Evolutionary conservation across 2,797 vertebrate species (phyloP), one percentile per base, ranked within the genome.

Genomic region (Anguilla obscura): DNA sequence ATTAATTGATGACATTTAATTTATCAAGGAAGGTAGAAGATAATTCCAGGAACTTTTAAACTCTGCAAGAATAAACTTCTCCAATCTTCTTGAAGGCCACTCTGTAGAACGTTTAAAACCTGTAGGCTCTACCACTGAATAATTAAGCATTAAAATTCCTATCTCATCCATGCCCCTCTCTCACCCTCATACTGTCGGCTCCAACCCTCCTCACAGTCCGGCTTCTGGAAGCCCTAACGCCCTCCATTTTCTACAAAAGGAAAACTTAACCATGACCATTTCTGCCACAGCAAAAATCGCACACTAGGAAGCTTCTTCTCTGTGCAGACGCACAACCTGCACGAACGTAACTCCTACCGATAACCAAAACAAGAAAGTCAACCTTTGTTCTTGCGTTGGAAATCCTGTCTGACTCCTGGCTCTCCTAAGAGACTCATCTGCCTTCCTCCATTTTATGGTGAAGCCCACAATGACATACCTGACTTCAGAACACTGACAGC

Each of bases 361-460:
- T 89, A 87, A 89, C 85, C 85, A 76, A 92, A 92, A 90, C 91
- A 85, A 89, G 88, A 88, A 91, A 92, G 88, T 91, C 93, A 93
- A 96, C 94, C 95, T 95, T 96, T 95, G 96, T 96, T 96, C 94
- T 92, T 93, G 92, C 82, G 89, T 92, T 93, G 89, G 91, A 89
- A 91, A 91, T 93, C 92, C 93, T 94, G 93, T 92, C 93, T 95
- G 93, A 93, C 94, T 95, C 92, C 92, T 92, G 91, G 93, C 94
- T 95, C 94, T 95, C 94, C 94, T 95, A 92, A 92, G 95, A 96
- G 95, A 95, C 95, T 96, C 95, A 95, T 96, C 95, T 96, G 96
- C 97, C 96, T 97, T 98, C 98, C 98, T 98, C 98, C 98, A 99
- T 99, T 98, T 99, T 99, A 98, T 97, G 97, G 96, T 97, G 96